These are phyloP conservation scores for Scarus forsteni DNA, from an alignment of 2,797 vertebrate genomes.

Conservation along the genomic window DNA sequence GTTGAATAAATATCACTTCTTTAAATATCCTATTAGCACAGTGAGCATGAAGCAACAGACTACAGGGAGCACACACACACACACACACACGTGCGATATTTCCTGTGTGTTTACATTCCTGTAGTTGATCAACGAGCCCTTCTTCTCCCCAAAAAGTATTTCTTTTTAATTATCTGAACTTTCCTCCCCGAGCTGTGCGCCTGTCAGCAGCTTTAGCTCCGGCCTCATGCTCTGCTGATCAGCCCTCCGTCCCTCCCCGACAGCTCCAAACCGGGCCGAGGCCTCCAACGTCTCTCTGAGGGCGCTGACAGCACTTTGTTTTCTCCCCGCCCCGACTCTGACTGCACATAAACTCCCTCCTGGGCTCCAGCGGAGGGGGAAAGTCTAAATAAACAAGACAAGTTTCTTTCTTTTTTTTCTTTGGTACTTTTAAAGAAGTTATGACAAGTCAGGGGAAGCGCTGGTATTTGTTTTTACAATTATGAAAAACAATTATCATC, in stretches of 20 bases:
- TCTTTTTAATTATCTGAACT: constrained; percentile 74
- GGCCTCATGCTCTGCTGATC: constrained; percentile 79
- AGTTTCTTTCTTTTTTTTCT: constrained; percentile 15
- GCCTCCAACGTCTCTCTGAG: constrained; percentile 72
- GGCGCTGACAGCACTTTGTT: constrained; percentile 65
- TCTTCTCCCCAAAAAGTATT: constrained; percentile 50
- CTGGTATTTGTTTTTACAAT: background rate
- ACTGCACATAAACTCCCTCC: constrained; percentile 63
- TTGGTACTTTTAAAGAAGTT: constrained; percentile 16
- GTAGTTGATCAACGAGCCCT: constrained; percentile 63
- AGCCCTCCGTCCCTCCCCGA: constrained; percentile 64
- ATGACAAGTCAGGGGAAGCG: constrained; percentile 1
- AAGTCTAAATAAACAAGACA: constrained; percentile 57
- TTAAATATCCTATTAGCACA: background rate
- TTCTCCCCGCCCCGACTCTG: constrained; percentile 53
- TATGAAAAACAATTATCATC: too few species aligned
- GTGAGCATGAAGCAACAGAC: constrained; percentile 5
- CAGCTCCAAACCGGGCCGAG: constrained; percentile 57
- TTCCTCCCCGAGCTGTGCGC: constrained; percentile 69
- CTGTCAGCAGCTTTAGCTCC: constrained; percentile 78
- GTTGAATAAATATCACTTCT: background rate
- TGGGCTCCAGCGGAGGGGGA: constrained; percentile 41
- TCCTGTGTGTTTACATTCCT: constrained; percentile 55
- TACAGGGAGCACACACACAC: constrained; percentile 1
- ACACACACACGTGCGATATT: background rate